These are phyloP conservation scores for Aplidium turbinatum DNA, from an alignment of 23 tunicate genomes.

Conservation along the genomic window DNA sequence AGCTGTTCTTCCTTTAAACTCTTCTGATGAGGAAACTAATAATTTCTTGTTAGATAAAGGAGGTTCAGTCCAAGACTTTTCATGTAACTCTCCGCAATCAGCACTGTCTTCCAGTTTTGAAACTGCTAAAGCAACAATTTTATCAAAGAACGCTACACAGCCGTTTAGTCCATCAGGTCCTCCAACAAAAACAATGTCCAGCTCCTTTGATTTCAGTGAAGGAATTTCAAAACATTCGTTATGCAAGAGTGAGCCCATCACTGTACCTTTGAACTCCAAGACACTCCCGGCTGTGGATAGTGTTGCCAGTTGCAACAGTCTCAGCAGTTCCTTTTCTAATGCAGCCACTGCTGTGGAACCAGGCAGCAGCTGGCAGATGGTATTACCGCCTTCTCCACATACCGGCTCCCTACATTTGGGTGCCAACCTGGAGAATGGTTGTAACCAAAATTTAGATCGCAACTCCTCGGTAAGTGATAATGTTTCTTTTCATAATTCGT, in stretches of 20 bases:
- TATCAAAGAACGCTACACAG: background rate
- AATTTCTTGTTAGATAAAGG: background rate
- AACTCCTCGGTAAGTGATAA: no score
- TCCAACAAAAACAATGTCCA: constrained; percentile 5
- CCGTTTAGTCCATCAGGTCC: background rate
- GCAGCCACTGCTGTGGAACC: constrained; percentile 34
- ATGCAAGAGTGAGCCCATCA: constrained; percentile 43
- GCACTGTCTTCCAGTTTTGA: constrained; percentile 46
- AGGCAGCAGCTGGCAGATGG: constrained; percentile 80
- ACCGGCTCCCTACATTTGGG: background rate
- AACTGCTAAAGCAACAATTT: constrained; percentile 38
- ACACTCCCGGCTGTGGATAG: background rate
- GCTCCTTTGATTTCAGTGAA: background rate
- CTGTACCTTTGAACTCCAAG: constrained; percentile 21
- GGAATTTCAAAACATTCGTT: background rate
- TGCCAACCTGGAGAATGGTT: no score
- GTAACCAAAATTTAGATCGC: no score
- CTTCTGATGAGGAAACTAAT: background rate
- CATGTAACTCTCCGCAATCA: constrained; percentile 15
- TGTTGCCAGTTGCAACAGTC: background rate
- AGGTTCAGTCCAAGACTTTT: background rate
- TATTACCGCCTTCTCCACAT: constrained; percentile 29
- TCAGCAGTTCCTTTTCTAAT: constrained; percentile 20
- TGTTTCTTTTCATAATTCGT: no score
- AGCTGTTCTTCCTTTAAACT: constrained; percentile 17